Evolutionary conservation across 1,140 invertebrate species (phyloP), one percentile per base, ranked within the genome.

Genomic region (Rhagoletis pomonella): DNA sequence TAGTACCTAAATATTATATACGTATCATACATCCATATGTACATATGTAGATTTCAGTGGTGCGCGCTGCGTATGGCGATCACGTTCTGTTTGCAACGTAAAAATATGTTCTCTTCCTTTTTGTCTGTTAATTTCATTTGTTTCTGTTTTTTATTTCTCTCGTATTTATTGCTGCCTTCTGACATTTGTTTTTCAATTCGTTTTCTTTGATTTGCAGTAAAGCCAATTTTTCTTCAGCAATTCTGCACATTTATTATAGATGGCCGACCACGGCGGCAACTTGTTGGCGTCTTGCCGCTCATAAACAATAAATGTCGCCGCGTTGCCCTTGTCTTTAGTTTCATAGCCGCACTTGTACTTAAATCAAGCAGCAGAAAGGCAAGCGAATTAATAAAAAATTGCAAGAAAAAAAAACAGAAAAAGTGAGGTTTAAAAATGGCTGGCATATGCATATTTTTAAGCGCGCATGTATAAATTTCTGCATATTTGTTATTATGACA

Each of bases 281-380:
- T 81, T 81, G 73, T 81, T 86, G 86, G 86, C 86, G 86, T 62
- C 86, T 86, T 65, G 44, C 58, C 50, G 86, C 86, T 50, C 86
- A 86, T 86, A 65, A 86, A 86, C 86, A 69, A 86, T 86, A 86
- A 86, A 86, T 86, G 86, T 65, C 86, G 85, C 69, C 86, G 85
- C 69, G 87, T 87, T 89, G 89, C 87, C 91, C 91, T 91, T 91
- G 90, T 91, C 88, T 89, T 89, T 86, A 90, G 89, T 89, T 90
- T 90, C 84, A 85, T 88, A 29, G 29, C 29, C 29, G 29, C 29
- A 73, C 73, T 50, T 50, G 59, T 89, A 90, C 89, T 90, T 90
- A 90, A 91, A 91, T 91, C 90, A 90, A 90, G 88, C 44, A 59
- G n/a, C 50, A 88, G 88, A 88, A 55, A 87, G 67, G 50, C 50